Percentiles rank a stretch among this genome's conserved stretches.
Evolutionary conservation across 1,140 invertebrate species (phyloP).

Genomic region (Habropoda laboriosa): DNA sequence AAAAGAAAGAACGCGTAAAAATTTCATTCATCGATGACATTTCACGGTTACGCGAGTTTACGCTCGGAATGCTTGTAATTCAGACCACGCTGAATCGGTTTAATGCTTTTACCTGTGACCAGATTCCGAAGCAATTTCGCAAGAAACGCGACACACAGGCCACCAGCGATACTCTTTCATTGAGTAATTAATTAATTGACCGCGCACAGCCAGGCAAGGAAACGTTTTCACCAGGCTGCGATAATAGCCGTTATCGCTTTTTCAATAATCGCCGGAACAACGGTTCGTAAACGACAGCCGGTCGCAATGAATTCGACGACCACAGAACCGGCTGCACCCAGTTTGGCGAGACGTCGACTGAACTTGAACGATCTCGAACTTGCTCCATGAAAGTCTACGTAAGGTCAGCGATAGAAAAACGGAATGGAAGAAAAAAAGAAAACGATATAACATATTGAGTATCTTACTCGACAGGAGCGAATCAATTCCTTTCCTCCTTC

Average conservation of each 20-base stretch:
- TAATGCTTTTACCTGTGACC: too few relatives aligned
- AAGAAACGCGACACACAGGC: not conserved
- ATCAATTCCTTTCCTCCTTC: constrained; percentile 16
- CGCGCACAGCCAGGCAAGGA: not conserved
- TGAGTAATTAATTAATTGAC: constrained; percentile 3
- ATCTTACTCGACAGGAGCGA: not conserved
- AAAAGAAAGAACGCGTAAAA: too few relatives aligned
- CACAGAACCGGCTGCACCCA: not conserved
- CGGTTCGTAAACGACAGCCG: not conserved
- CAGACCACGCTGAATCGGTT: too few relatives aligned
- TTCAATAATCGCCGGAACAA: not conserved
- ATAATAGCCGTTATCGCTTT: not conserved
- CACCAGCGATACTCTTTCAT: not conserved
- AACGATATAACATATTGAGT: too few relatives aligned
- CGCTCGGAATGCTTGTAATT: not conserved
- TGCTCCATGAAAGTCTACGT: not conserved
- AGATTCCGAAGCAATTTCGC: not conserved
- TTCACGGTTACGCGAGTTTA: not conserved
- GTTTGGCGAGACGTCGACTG: not conserved
- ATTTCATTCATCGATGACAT: not conserved
- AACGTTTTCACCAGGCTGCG: not conserved
- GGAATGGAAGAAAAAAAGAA: not conserved
- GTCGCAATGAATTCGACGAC: not conserved
- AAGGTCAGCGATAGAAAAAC: not conserved
- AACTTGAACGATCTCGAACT: constrained; percentile 29